Evolutionary conservation across 2,888 invertebrate genomes (phyloP).

Genomic region (Nomada goodeniana): DNA sequence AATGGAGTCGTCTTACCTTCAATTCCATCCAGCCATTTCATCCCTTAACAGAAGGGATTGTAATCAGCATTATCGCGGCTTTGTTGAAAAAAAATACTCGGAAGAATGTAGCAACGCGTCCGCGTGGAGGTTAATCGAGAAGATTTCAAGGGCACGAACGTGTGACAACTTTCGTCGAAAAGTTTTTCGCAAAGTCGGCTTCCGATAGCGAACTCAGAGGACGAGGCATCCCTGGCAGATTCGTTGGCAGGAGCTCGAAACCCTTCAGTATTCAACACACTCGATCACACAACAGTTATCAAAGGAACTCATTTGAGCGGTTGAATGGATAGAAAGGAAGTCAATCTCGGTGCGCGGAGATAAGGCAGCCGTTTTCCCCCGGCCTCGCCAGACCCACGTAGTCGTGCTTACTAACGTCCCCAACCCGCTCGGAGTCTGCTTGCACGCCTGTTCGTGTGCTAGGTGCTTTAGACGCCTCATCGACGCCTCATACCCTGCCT

Average conservation of each 20-base stretch:
- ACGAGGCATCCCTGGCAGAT: conserved; percentile 65
- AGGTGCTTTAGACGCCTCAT: conserved; percentile 51
- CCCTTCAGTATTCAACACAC: conserved; percentile 84
- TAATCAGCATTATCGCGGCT: no score
- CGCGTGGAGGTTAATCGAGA: conserved; percentile 4
- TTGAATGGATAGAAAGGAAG: conserved; percentile 84
- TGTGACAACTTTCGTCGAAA: conserved; percentile 53
- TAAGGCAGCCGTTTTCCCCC: conserved; percentile 80
- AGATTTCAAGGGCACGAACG: conserved; percentile 46
- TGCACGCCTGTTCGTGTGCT: conserved; percentile 44
- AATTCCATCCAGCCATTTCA: no score
- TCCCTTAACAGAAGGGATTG: no score
- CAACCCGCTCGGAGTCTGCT: conserved; percentile 38
- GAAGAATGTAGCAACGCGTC: neutral
- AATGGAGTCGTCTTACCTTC: no score
- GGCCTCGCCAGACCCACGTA: conserved; percentile 57
- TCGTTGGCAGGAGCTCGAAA: conserved; percentile 75
- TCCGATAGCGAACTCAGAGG: conserved; percentile 63
- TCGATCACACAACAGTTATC: conserved; percentile 84
- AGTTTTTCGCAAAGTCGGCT: conserved; percentile 55
- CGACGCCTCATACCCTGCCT: conserved; percentile 45
- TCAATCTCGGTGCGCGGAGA: conserved; percentile 84
- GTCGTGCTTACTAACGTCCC: conserved; percentile 50
- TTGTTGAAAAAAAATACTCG: conserved; percentile 1
- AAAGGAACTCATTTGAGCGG: conserved; percentile 84